phyloP scores from a whole-genome alignment of 2,888 invertebrate species.

The Anthophora plumipes region DNA sequence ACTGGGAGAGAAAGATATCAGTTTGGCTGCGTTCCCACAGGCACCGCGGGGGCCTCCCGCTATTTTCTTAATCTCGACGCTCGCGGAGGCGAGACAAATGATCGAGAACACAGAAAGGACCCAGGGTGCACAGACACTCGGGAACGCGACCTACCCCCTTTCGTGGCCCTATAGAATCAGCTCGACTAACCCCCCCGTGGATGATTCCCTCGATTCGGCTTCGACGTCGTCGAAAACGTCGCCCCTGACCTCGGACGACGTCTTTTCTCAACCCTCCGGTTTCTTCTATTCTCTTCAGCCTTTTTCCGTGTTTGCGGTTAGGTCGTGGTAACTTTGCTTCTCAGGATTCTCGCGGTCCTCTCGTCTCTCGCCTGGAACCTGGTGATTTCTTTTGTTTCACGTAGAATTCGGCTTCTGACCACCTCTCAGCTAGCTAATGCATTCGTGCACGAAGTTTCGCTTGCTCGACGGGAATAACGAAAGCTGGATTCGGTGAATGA shows the following conservation, averaged over 20 bases:
- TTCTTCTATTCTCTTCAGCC: constrained; percentile 14
- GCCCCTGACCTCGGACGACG: constrained; percentile 48
- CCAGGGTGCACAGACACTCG: constrained; percentile 31
- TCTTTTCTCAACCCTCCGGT: constrained; percentile 58
- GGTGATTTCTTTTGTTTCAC: not conserved
- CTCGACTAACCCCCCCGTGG: constrained; percentile 61
- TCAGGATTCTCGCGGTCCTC: constrained; percentile 38
- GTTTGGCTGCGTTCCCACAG: constrained; percentile 67
- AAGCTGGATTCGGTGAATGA: no score
- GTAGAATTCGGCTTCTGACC: not conserved
- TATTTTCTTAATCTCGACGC: constrained; percentile 78
- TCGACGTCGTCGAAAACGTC: constrained; percentile 45
- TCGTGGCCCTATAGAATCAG: constrained; percentile 33
- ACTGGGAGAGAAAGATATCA: constrained; percentile 24
- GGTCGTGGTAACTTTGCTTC: constrained; percentile 38
- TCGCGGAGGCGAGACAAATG: constrained; percentile 61
- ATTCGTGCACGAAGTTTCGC: no score
- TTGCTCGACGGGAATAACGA: no score
- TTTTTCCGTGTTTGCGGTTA: constrained; percentile 41
- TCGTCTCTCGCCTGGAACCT: constrained; percentile 35
- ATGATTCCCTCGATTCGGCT: constrained; percentile 52
- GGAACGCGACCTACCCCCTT: constrained; percentile 34
- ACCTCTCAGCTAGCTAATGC: no score
- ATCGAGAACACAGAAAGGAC: constrained; percentile 43
- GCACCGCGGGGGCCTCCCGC: constrained; percentile 78